Evolutionary conservation across 2,888 invertebrate species (phyloP).

Genomic region (Mimas tiliae): DNA sequence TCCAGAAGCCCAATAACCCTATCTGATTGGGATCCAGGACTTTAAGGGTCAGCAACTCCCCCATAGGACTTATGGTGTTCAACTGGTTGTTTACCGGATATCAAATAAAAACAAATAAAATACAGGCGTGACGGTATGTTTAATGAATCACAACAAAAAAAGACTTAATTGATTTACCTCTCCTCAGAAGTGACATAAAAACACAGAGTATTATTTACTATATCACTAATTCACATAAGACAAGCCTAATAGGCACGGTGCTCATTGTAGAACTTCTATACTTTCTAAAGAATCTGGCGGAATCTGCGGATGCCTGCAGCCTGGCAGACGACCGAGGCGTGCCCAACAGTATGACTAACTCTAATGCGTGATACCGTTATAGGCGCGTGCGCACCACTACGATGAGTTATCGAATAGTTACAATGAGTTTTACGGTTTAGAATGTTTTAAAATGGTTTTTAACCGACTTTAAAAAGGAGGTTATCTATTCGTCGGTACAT

Average conservation of each 20-base stretch:
- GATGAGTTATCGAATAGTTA: neutral
- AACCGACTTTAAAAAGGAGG: too few species aligned
- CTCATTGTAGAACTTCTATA: conserved; percentile 30
- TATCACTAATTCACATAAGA: neutral
- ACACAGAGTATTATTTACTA: neutral
- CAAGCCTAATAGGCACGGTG: neutral
- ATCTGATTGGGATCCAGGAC: too few species aligned
- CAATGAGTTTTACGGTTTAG: neutral
- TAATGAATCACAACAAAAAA: too few species aligned
- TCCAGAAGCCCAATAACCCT: too few species aligned
- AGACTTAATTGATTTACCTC: neutral
- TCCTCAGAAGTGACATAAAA: neutral
- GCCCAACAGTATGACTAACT: conserved; percentile 58
- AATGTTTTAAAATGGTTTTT: too few species aligned
- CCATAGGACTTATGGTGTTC: too few species aligned
- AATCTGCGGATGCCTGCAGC: conserved; percentile 51
- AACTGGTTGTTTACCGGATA: too few species aligned
- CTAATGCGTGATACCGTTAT: conserved; percentile 68
- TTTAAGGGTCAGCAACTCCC: too few species aligned
- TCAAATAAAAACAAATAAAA: too few species aligned
- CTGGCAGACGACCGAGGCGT: conserved; percentile 43
- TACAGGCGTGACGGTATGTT: too few species aligned
- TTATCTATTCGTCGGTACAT: too few species aligned
- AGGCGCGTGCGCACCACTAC: conserved; percentile 53
- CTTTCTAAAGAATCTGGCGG: conserved; percentile 71